A percentile compares a stretch with the other conserved stretches of the same genome.
These are phyloP conservation scores for Tiphia femorata DNA, from an alignment of 2,888 invertebrate genomes.

Conservation along the genomic window DNA sequence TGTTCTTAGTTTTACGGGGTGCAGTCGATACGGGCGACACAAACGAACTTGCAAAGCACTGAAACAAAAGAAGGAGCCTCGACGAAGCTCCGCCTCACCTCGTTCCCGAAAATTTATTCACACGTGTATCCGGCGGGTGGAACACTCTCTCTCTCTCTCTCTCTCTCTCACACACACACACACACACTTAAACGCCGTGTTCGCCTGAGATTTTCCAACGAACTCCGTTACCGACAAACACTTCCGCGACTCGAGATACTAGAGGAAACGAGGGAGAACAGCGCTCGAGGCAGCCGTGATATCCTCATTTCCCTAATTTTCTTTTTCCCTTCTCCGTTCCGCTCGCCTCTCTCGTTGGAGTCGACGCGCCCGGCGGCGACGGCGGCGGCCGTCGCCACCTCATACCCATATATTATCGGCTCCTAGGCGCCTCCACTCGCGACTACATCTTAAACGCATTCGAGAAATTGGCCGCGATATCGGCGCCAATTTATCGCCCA, in stretches of 20 bases:
- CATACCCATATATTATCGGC: constrained; percentile 32
- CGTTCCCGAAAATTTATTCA: no score
- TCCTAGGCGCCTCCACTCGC: constrained; percentile 31
- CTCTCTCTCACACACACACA: background rate
- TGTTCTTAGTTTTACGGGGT: no score
- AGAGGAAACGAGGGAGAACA: no score
- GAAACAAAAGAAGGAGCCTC: no score
- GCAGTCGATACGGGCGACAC: no score
- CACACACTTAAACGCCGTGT: background rate
- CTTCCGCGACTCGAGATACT: no score
- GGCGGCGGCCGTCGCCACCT: background rate
- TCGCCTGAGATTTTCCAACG: background rate
- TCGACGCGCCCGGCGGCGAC: background rate
- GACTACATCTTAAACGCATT: constrained; percentile 58
- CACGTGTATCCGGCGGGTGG: no score
- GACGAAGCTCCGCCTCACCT: no score
- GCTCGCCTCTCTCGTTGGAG: background rate
- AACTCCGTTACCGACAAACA: background rate
- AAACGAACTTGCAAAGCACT: no score
- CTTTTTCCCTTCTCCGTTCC: background rate
- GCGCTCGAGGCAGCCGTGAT: no score
- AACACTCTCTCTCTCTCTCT: constrained; percentile 1
- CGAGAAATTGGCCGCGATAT: constrained; percentile 63
- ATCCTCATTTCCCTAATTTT: no score
- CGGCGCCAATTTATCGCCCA: constrained; percentile 61